Evolutionary conservation across 1,140 invertebrate species (phyloP).

Genomic region (Drosophila malerkotliana): DNA sequence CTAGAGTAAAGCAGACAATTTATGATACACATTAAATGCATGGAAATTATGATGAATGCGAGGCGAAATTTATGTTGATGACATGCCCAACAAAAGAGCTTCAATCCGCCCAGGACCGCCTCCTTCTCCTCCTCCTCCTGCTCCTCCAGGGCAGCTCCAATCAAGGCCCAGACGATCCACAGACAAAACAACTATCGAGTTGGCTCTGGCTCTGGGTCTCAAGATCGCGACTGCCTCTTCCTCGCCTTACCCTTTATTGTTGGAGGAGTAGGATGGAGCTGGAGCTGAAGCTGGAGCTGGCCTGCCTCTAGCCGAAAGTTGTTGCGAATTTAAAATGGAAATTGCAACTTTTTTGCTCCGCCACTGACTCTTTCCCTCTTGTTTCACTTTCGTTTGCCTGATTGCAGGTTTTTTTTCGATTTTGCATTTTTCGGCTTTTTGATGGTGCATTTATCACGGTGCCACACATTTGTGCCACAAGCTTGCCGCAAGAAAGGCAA

Average conservation of each 20-base stretch:
- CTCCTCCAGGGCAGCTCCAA: slow-evolving; percentile 54
- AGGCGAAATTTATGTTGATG: slow-evolving; percentile 80
- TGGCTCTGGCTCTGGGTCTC: background rate
- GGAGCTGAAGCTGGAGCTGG: slow-evolving; percentile 1
- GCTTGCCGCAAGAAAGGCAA: slow-evolving; percentile 38
- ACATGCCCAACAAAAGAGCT: slow-evolving; percentile 57
- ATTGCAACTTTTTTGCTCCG: slow-evolving; percentile 75
- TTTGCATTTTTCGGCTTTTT: slow-evolving; percentile 11
- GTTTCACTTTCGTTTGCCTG: slow-evolving; percentile 81
- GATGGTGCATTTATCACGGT: slow-evolving; percentile 76
- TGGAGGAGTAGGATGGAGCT: background rate
- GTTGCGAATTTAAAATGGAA: slow-evolving; percentile 82
- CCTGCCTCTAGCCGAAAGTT: slow-evolving; percentile 80
- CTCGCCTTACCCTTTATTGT: background rate
- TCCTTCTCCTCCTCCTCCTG: slow-evolving; percentile 12
- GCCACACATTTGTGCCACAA: slow-evolving; percentile 72
- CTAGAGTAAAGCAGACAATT: slow-evolving; percentile 61
- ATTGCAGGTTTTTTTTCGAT: slow-evolving; percentile 71
- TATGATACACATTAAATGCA: slow-evolving; percentile 79
- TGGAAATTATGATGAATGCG: slow-evolving; percentile 81
- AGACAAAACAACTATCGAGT: slow-evolving; percentile 36
- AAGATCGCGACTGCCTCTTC: background rate
- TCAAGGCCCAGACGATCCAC: slow-evolving; percentile 68
- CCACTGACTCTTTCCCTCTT: slow-evolving; percentile 49
- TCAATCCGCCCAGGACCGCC: slow-evolving; percentile 20